Evolutionary conservation across 1,140 invertebrate genomes (phyloP), one percentile per base, ranked within the genome.

Genomic region (Drepana arcuata): DNA sequence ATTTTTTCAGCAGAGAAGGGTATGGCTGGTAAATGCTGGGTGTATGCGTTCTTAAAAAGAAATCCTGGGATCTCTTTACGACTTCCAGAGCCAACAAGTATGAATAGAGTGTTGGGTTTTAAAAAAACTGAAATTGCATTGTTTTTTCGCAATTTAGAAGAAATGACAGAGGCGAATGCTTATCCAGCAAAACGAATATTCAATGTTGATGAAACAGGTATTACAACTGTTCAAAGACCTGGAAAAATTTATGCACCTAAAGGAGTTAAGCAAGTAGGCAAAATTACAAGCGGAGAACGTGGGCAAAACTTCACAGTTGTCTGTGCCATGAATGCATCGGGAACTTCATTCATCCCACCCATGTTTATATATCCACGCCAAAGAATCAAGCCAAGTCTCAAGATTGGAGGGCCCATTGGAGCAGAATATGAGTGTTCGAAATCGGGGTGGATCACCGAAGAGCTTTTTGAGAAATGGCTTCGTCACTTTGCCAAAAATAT

Each of bases 191-290:
- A 54, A 35, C 42, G 50, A 26, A 62, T 84, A 16, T 85, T 41
- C 40, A 84, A 84, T 44, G 28, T 78, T 10, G 77, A 82, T 48
- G 78, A 83, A 54, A 84, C 68, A 9, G 72, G 57, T 1, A 56
- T 70, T 2, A 84, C 66, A 10, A 84, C 79, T 14, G 81, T 84
- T 5, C 73, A 84, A 45, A 71, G 68, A 24, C 54, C 78, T 2
- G 42, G 38, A 35, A 63, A 65, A 53, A 48, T 84, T 23, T 11
- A 84, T 16, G 71, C 67, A 10, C 41, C 28, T 7, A 71, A 44
- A 34, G 68, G 69, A 11, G 33, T 33, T 14, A 65, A 66, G 47
- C 57, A 57, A 40, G 43, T 84, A 7, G 55, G 66, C 27, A 60
- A 64, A 37, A 50, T 72, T 1, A 80, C 72, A n/a, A 77, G 68